Conservation (phyloP, 2,888 invertebrate genomes). For the Anagyrus pseudococci region DNA sequence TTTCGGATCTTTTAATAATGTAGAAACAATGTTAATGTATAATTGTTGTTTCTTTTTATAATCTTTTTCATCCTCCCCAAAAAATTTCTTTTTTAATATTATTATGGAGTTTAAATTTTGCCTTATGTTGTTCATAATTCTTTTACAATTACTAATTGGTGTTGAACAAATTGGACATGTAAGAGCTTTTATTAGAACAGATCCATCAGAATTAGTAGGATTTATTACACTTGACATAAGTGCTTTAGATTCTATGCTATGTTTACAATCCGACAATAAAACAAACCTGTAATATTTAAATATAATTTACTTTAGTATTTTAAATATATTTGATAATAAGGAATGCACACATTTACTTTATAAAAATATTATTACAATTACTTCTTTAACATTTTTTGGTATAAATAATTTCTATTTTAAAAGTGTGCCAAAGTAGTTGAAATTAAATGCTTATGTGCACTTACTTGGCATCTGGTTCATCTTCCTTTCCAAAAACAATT, state of each 20-base stretch:
- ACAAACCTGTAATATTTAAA: slow-evolving; percentile 14
- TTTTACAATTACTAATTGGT: slow-evolving; percentile 4
- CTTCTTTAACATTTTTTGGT: background rate
- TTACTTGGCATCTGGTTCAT: slow-evolving; percentile 19
- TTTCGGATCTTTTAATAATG: background rate
- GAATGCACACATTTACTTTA: background rate
- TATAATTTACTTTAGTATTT: background rate
- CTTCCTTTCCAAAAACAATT: slow-evolving; percentile 3
- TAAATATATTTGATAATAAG: background rate
- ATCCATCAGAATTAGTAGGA: background rate
- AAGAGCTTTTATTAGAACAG: background rate
- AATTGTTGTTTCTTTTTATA: background rate
- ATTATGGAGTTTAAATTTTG: background rate
- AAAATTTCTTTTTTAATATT: slow-evolving; percentile 2
- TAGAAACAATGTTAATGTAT: background rate
- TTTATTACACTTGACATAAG: slow-evolving; percentile 4
- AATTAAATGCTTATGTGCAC: background rate
- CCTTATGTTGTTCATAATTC: slow-evolving; percentile 13
- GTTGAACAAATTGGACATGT: slow-evolving; percentile 11
- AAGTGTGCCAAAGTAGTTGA: background rate
- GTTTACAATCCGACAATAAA: slow-evolving; percentile 15
- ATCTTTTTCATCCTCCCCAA: background rate
- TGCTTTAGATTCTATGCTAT: slow-evolving; percentile 17
- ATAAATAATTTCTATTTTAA: background rate
- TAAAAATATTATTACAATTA: background rate